A percentile compares a stretch with the other conserved stretches of the same genome.
These are phyloP conservation scores for Drosophila murphyi DNA, from an alignment of 1,140 invertebrate genomes.

Conservation along the genomic window DNA sequence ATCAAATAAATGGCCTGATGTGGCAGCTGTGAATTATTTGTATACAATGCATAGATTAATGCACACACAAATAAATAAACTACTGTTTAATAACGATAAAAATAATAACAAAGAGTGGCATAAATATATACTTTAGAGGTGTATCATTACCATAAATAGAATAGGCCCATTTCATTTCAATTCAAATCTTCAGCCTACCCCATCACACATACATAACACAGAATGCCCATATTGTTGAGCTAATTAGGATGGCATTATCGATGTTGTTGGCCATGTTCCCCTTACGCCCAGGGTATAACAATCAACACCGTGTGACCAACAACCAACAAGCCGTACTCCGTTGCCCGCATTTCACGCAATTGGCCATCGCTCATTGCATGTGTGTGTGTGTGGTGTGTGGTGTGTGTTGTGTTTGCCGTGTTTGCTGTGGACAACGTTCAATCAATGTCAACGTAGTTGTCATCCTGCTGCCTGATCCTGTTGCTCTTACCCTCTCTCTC, in stretches of 20 bases:
- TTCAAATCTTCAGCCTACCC: not conserved
- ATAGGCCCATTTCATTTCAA: too few species aligned
- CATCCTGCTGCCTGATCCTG: slow-evolving; percentile 43
- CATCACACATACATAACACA: not conserved
- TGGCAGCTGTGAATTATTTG: not conserved
- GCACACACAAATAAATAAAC: not conserved
- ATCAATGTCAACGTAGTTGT: slow-evolving; percentile 75
- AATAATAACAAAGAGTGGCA: not conserved
- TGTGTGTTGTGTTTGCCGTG: slow-evolving; percentile 37
- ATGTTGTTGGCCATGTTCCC: slow-evolving; percentile 30
- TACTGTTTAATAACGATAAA: not conserved
- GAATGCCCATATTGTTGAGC: slow-evolving; percentile 13
- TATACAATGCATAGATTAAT: slow-evolving; percentile 2
- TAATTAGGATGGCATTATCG: slow-evolving; percentile 15
- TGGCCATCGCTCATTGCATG: slow-evolving; percentile 37
- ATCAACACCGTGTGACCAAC: slow-evolving; percentile 69
- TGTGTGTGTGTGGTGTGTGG: slow-evolving; percentile 8
- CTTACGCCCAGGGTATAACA: slow-evolving; percentile 60
- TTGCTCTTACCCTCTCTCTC: slow-evolving; percentile 48
- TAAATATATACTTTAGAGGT: too few species aligned
- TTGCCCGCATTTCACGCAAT: slow-evolving; percentile 1
- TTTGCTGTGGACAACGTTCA: slow-evolving; percentile 75
- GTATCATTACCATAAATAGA: too few species aligned
- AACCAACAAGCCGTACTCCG: slow-evolving; percentile 33
- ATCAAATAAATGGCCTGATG: slow-evolving; percentile 5